These are phyloP conservation scores for Iphiclides podalirius DNA, from an alignment of 2,888 invertebrate genomes.

Conservation along the genomic window DNA sequence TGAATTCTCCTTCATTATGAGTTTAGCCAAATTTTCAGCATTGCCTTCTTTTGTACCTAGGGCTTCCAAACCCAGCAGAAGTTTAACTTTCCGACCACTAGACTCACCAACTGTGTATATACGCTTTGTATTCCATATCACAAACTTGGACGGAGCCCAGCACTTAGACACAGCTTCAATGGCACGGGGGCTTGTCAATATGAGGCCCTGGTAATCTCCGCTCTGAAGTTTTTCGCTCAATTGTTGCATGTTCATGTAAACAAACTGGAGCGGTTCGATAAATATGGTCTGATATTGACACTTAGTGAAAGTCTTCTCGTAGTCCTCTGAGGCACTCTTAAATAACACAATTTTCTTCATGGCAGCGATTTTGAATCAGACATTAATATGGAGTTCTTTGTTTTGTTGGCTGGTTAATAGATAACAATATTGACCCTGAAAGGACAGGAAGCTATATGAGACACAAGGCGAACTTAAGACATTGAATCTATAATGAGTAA, in stretches of 20 bases:
- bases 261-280: constrained; percentile 65
- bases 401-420: constrained; percentile 29
- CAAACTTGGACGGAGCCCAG: constrained; percentile 62
- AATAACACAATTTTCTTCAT: constrained; percentile 70
- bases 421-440: constrained; percentile 48
- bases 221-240: constrained; percentile 44
- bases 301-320: constrained; percentile 52
- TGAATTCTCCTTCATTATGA: constrained; percentile 50
- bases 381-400: constrained; percentile 30
- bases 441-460: constrained; percentile 42
- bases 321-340: constrained; percentile 65
- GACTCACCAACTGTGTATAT: constrained; percentile 63
- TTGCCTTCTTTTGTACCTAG: constrained; percentile 53
- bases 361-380: constrained; percentile 16
- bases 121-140: constrained; percentile 52
- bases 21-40: constrained; percentile 56
- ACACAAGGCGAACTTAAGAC: constrained; percentile 27
- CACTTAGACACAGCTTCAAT: constrained; percentile 58
- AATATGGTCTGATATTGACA: constrained; percentile 54
- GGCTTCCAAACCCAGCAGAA: constrained; percentile 56
- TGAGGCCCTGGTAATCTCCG: constrained; percentile 49
- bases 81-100: constrained; percentile 49
- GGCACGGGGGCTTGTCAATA: constrained; percentile 64
- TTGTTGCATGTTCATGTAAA: constrained; percentile 40
- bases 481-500: constrained; percentile 32